Conservation (phyloP, 2,113 vertebrate species). For the Raja brachyura region DNA sequence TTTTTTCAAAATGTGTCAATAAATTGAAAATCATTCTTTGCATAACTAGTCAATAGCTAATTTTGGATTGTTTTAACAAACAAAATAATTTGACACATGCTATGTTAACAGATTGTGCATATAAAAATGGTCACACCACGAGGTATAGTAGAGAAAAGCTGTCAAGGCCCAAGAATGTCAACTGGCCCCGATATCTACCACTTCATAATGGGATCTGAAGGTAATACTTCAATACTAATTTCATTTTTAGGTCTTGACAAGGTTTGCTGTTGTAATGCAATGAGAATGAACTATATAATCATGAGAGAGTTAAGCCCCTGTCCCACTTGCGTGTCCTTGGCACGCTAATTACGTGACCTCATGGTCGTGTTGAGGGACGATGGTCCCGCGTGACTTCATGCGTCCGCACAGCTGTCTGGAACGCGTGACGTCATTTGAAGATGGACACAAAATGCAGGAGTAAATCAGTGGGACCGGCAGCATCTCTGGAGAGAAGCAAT, state of each 20-base stretch:
- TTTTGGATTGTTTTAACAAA: not conserved
- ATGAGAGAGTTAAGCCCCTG: not conserved
- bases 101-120: conserved; percentile 75
- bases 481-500: too few species aligned
- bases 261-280: not conserved
- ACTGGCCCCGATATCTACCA: conserved; percentile 94
- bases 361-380: too few species aligned
- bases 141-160: conserved; percentile 93
- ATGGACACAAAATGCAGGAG: too few species aligned
- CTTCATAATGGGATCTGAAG: conserved; percentile 98
- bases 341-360: too few species aligned
- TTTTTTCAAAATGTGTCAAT: not conserved
- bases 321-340: too few species aligned
- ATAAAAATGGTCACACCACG: conserved; percentile 94
- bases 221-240: conserved; percentile 52
- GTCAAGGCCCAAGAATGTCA: conserved; percentile 92
- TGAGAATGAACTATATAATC: not conserved
- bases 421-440: too few species aligned
- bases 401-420: too few species aligned
- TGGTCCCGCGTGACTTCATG: too few species aligned
- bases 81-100: not conserved
- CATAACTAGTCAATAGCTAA: not conserved
- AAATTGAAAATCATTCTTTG: not conserved
- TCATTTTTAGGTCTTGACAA: not conserved
- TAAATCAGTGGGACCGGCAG: too few species aligned